Base-by-base conservation (phyloP, 2,888 invertebrate species). In the Euspilapteryx auroguttella region DNA sequence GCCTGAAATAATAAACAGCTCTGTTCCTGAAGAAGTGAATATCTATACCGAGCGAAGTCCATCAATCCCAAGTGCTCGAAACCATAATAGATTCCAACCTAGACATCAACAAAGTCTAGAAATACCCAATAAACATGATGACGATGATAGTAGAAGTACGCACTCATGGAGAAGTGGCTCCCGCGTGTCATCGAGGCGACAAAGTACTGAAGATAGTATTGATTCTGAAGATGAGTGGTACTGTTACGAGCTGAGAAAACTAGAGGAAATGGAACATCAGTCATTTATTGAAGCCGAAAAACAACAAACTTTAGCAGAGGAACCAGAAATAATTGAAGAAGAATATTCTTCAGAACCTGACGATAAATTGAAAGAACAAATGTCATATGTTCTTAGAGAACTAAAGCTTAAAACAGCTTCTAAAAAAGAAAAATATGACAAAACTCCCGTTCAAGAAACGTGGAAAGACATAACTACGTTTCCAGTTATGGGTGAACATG, bases 141-240 rank as follows among this genome's bases (percentile, higher is more conserved):
- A 91, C 38, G 92, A 93, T 34, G 93, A 93, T 45, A 89, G 86
- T 41, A 79, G 86, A 41, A 92, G 92, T 51, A 92, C 89, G 2
- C 88, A 92, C 64, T 92, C 92, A 0, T 90, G 88, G 79, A 79
- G 92, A 40, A 92, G 92, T 44, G 86, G 89, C 1, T 93, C 92
- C 0, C 75, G 89, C 40, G 87, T 89, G 2, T 92, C 92, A 2
- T 92, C 92, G 0, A 78, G 93, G 38, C 79, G 93, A 28, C 93
- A 94, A 63, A 92, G 92, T 47, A 93, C 93, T 0, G 94, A 94
- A 65, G 93, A 93, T 43, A 91, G 91, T 44, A 93, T 94, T 32
- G 94, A 94, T 54, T 91, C 90, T 14, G 94, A 94, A 62, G 94
- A 94, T 49, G 93, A 94, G 55, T 94, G 93, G 87, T 94, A 92